Base-by-base conservation (phyloP, 1,140 invertebrate genomes). In the Helicoverpa armigera region DNA sequence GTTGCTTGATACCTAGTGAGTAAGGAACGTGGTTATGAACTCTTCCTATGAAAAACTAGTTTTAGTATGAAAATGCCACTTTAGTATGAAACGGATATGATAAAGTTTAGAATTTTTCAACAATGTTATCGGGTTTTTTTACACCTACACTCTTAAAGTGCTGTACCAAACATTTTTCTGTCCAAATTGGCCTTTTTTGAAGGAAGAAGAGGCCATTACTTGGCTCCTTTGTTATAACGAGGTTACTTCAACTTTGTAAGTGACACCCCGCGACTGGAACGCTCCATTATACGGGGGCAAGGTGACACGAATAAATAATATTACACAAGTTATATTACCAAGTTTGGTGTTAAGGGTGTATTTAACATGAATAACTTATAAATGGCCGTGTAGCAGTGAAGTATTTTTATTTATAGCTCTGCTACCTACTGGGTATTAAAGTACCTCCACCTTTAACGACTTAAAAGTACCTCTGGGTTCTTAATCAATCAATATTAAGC, bases 221-320 rank as follows among this genome's bases (percentile, higher is more conserved):
- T 74, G 54, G 43, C 74, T 73, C 58, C 79, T 78, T 83, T 81
- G 78, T 82, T 82, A 70, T 85, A 85, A 82, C 60, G 83, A 85
- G 53, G 79, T 82, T 80, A 79, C 74, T 85, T 82, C 18, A 63
- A 82, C 58, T 82, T 85, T 82, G 75, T 74, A 75, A 85, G 74
- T 78, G 81, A 82, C 80, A 82, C 63, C 67, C 56, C 18, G 53
- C 12, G 29, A 56, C 70, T 73, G 69, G 23, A 43, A 43, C 35
- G 35, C 16, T 70, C 50, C 50, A 53, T 73, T 73, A 51, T 43
- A 35, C 53, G 4, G 54, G 54, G 69, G 56, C 29, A 58, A 58
- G 70, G 53, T 73, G 70, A 73, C 53, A 13, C 23, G 53, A 43
- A 73, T 56, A 73, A 58, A 73, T 67, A 67, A 67, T 72, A 54